Percentiles rank a stretch among this genome's conserved stretches.
phyloP scores from a whole-genome alignment of 2,113 vertebrate genomes.

The Thymallus thymallus region DNA sequence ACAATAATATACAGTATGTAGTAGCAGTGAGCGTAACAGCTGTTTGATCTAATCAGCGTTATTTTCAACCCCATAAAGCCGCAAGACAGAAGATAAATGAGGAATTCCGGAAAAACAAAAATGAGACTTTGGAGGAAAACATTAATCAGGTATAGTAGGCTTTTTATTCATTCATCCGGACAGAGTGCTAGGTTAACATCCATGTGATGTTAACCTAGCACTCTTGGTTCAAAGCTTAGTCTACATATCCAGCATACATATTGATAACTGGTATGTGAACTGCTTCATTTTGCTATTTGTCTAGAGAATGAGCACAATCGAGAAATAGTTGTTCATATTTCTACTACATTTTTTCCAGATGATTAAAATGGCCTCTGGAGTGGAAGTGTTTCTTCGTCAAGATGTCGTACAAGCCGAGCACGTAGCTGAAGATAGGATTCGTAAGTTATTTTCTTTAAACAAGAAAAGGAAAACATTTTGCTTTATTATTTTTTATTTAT shows the following conservation, averaged over 20 bases:
- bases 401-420: constrained; percentile 71
- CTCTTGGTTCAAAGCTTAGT: neutral
- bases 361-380: constrained; percentile 73
- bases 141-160: constrained; percentile 64
- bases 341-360: constrained; percentile 56
- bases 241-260: neutral
- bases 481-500: too few relatives aligned
- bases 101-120: constrained; percentile 74
- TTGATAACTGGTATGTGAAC: neutral
- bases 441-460: constrained; percentile 51
- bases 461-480: too few relatives aligned
- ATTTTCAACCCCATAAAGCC: constrained; percentile 53
- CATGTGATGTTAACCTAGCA: too few relatives aligned
- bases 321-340: neutral
- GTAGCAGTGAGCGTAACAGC: too few relatives aligned
- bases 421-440: constrained; percentile 53
- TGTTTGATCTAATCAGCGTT: neutral
- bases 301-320: too few relatives aligned
- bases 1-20: too few relatives aligned
- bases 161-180: neutral
- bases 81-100: constrained; percentile 75
- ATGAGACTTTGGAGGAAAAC: constrained; percentile 68
- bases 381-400: constrained; percentile 68
- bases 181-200: too few relatives aligned
- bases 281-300: neutral